Conservation (phyloP, 2,888 invertebrate species). For the Eudemis profundana region DNA sequence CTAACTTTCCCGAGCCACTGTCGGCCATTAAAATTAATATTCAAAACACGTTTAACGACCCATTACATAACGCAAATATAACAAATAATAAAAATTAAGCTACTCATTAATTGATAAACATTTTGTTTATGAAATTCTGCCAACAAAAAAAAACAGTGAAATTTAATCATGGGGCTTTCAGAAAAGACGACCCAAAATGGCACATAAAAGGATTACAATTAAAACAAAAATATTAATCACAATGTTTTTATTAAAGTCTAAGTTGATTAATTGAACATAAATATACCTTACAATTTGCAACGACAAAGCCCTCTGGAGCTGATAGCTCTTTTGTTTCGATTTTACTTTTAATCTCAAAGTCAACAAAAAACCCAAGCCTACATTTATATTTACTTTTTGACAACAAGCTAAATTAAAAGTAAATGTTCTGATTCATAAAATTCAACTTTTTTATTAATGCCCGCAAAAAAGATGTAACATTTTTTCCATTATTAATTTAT, state of each 20-base stretch:
- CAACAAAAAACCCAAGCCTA: not conserved
- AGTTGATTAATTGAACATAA: not conserved
- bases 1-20: too few species aligned
- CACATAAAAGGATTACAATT: too few species aligned
- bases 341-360: not conserved
- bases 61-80: too few species aligned
- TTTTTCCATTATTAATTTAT: slow-evolving; percentile 18
- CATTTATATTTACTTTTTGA: not conserved
- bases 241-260: too few species aligned
- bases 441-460: slow-evolving; percentile 3
- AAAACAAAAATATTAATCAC: too few species aligned
- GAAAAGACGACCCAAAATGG: too few species aligned
- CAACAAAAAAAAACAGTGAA: too few species aligned
- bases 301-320: not conserved
- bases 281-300: not conserved
- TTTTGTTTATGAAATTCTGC: not conserved
- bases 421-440: not conserved
- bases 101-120: not conserved
- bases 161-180: too few species aligned
- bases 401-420: not conserved
- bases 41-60: too few species aligned
- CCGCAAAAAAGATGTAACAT: not conserved
- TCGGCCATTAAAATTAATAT: too few species aligned
- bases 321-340: not conserved
- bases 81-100: too few species aligned